Conservation (phyloP, 2,797 vertebrate species). For the Silurus aristotelis region DNA sequence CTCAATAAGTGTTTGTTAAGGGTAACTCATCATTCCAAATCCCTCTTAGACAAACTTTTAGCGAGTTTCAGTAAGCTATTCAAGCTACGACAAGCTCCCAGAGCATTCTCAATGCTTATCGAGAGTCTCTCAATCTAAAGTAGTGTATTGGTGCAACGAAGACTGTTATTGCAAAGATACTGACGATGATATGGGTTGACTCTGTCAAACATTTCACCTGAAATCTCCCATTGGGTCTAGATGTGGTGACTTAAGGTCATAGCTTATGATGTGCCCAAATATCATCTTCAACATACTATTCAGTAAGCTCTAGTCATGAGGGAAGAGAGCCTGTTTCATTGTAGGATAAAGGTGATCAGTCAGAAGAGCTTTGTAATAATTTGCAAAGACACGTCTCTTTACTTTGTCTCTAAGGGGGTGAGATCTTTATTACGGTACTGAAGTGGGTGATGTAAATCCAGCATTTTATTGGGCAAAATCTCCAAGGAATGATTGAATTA, state of each 20-base stretch:
- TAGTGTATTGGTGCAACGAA: too few relatives aligned
- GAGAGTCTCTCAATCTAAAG: too few relatives aligned
- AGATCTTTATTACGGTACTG: not conserved
- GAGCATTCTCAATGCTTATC: too few relatives aligned
- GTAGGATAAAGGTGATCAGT: not conserved
- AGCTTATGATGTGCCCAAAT: not conserved
- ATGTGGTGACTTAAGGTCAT: not conserved
- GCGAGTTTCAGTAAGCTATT: too few relatives aligned
- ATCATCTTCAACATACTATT: not conserved
- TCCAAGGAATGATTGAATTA: slow-evolving; percentile 4
- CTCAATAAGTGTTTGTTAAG: too few relatives aligned
- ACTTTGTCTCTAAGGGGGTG: not conserved
- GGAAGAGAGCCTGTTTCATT: not conserved
- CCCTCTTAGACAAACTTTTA: too few relatives aligned
- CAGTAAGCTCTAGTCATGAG: not conserved
- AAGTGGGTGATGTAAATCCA: not conserved
- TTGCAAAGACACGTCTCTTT: not conserved
- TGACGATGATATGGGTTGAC: not conserved
- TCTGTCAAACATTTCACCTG: not conserved
- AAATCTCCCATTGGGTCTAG: not conserved
- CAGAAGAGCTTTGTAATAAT: not conserved
- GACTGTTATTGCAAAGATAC: not conserved
- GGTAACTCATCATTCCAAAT: too few relatives aligned
- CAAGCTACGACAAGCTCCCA: too few relatives aligned
- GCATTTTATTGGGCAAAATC: not conserved